A percentile compares a stretch with the other conserved stretches of the same genome.
Evolutionary conservation across 2,888 invertebrate species (phyloP).

Genomic region (Unio delphinus): DNA sequence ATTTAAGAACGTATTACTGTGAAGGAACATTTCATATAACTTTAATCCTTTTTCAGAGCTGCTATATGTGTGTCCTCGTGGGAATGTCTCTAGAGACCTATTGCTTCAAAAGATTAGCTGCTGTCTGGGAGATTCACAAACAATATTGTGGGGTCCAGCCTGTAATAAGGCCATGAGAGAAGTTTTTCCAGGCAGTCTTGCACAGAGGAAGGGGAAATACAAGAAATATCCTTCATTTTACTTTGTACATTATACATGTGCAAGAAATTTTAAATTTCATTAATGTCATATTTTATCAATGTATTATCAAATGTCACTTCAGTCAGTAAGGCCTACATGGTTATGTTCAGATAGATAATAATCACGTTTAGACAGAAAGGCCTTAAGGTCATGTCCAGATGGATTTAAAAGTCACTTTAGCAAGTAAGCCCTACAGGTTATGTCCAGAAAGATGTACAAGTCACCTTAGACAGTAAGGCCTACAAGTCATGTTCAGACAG

Average conservation of each 20-base stretch:
- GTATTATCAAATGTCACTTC: too few species aligned
- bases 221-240: conserved; percentile 58
- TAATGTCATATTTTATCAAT: too few species aligned
- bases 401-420: too few species aligned
- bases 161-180: conserved; percentile 62
- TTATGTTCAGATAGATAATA: too few species aligned
- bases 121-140: conserved; percentile 38
- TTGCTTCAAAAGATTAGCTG: conserved; percentile 51
- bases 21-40: conserved; percentile 1
- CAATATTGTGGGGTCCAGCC: conserved; percentile 56
- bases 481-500: too few species aligned
- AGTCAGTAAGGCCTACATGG: too few species aligned
- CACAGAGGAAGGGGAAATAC: conserved; percentile 62
- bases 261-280: too few species aligned
- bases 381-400: too few species aligned
- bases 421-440: too few species aligned
- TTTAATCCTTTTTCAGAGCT: conserved; percentile 26
- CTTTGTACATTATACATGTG: not conserved
- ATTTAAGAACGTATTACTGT: not conserved
- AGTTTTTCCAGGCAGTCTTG: conserved; percentile 51
- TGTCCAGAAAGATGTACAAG: too few species aligned
- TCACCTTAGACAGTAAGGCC: too few species aligned
- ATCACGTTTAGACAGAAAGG: too few species aligned
- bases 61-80: conserved; percentile 27
- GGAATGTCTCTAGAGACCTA: conserved; percentile 53